Evolutionary conservation across 2,797 vertebrate species (phyloP), one percentile per base, ranked within the genome.

Genomic region (Erpetoichthys calabaricus): DNA sequence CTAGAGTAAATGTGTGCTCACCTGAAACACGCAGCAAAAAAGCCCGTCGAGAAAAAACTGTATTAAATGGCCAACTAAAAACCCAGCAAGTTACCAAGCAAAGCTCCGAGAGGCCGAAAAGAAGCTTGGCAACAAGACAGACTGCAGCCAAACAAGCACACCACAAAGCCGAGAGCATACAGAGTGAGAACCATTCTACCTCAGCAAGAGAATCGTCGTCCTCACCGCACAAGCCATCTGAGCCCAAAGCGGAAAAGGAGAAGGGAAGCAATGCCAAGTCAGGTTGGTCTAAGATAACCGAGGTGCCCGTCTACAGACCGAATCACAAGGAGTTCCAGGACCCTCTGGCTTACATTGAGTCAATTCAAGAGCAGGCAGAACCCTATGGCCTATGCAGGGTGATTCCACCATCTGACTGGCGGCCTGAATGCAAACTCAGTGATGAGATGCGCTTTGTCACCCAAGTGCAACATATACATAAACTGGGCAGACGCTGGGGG

Each of bases 361-460:
- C 86, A 8, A 86, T 92, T 68, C 86, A 91, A 70, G 86, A 90
- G 76, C 86, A 83, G 82, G 91, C 88, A n/a, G 94, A 97, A 78
- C 83, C 80, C 61, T 87, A 86, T 45, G 95, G 95, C 62, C 88
- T 97, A 87, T 99, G 94, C 77, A 88, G 91, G 50, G 89, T 99
- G 70, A 80, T 90, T 62, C 95, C 95, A 5, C 93, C 95, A 42
- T 63, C 88, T 3, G 95, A 98, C 85, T 99, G 95, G 95, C 83
- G 94, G 76, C 95, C 95, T 0, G 94, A 99, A 84, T 97, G 94
- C 81, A 99, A 99, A 78, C 87, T 99, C 79, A 97, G 90, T 1
- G 95, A 98, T 42, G 95, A 99, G 81, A 99, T 98, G 94, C 93
- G 95, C 61, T 99, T 99, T 60, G 91, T 98, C 68, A 99, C 94